phyloP scores from a whole-genome alignment of 1,140 invertebrate species.

The Drosophila orosa region DNA sequence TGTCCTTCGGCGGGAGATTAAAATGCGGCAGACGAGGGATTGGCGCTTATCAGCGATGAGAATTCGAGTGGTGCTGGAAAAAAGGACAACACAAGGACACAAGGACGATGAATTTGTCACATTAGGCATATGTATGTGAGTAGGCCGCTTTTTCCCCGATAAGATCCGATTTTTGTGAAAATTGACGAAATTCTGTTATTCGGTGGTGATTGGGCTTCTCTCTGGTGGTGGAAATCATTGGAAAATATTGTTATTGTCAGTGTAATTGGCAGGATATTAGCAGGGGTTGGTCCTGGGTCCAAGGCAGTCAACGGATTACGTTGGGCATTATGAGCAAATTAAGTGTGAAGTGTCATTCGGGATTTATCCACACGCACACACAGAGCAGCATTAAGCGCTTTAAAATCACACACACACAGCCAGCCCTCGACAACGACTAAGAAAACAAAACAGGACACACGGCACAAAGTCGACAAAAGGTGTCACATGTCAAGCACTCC shows the following conservation, averaged over 20 bases:
- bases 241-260: conserved; percentile 70
- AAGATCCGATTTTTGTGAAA: conserved; percentile 47
- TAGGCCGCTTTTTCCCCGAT: conserved; percentile 24
- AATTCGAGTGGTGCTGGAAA: conserved; percentile 67
- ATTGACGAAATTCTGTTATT: conserved; percentile 1
- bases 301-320: conserved; percentile 66
- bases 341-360: conserved; percentile 82
- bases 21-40: conserved; percentile 51
- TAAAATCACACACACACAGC: conserved; percentile 38
- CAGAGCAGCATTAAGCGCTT: conserved; percentile 52
- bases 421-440: conserved; percentile 41
- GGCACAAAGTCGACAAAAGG: conserved; percentile 67
- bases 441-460: conserved; percentile 47
- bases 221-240: conserved; percentile 21
- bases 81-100: conserved; percentile 66
- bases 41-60: conserved; percentile 72
- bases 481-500: conserved; percentile 73
- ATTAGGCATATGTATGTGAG: conserved; percentile 75
- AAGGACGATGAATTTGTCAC: conserved; percentile 76
- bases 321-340: conserved; percentile 79
- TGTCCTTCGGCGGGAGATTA: conserved; percentile 60
- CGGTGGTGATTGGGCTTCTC: conserved; percentile 12
- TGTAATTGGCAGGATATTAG: conserved; percentile 79
- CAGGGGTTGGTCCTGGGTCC: conserved; percentile 39
- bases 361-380: conserved; percentile 57